These are phyloP conservation scores for Liparis tanakae DNA, from an alignment of 2,797 vertebrate genomes.

Conservation along the genomic window DNA sequence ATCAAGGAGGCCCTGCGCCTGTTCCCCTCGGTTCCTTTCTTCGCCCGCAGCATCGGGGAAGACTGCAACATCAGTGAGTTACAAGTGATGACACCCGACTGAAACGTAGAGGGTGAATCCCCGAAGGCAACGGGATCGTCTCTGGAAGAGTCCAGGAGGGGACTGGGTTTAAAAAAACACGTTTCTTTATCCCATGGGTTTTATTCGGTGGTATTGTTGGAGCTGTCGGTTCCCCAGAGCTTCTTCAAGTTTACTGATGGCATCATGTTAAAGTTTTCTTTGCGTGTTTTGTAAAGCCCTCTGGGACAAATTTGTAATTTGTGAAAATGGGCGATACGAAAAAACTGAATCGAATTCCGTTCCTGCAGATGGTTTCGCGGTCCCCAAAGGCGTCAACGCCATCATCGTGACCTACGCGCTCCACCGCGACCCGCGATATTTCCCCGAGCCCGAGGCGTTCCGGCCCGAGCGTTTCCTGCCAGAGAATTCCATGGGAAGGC, in stretches of 20 bases:
- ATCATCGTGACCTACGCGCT: slow-evolving; percentile 86
- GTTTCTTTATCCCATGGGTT: neutral
- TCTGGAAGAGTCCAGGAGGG: neutral
- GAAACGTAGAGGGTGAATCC: slow-evolving; percentile 30
- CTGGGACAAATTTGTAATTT: too few relatives aligned
- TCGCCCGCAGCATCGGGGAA: slow-evolving; percentile 86
- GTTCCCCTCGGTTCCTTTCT: slow-evolving; percentile 93
- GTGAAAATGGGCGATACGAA: too few relatives aligned
- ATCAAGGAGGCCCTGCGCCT: slow-evolving; percentile 93
- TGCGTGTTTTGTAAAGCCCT: neutral
- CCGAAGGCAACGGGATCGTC: neutral
- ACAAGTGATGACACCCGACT: slow-evolving; percentile 20
- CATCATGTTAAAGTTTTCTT: neutral
- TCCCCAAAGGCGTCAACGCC: slow-evolving; percentile 84
- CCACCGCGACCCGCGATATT: slow-evolving; percentile 88
- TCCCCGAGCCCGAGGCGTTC: slow-evolving; percentile 92
- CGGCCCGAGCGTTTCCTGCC: slow-evolving; percentile 90
- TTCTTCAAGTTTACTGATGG: neutral
- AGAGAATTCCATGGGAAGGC: slow-evolving; percentile 86
- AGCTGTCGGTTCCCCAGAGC: neutral
- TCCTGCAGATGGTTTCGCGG: slow-evolving; percentile 83
- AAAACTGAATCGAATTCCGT: neutral
- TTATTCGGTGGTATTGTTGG: neutral
- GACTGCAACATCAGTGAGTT: slow-evolving; percentile 89
- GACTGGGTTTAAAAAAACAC: neutral